Evolutionary conservation across 2,888 invertebrate genomes (phyloP).

Genomic region (Buathra laborator): DNA sequence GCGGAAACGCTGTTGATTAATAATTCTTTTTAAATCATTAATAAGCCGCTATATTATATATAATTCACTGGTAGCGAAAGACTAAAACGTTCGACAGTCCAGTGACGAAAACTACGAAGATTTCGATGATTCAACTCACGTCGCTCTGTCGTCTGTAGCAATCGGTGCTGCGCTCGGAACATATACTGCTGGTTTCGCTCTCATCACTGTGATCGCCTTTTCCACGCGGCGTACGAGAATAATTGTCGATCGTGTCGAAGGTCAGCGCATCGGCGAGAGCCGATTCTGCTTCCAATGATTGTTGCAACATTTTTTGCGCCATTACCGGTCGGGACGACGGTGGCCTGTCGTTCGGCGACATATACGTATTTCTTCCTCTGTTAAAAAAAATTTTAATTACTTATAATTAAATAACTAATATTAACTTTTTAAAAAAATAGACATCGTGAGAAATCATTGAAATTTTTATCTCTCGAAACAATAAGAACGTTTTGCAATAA

Average conservation of each 20-base stretch:
- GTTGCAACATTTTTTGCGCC: conserved; percentile 93
- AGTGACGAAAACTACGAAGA: background rate
- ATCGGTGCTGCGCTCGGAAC: conserved; percentile 95
- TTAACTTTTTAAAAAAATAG: background rate
- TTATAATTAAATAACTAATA: background rate
- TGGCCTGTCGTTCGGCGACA: conserved; percentile 86
- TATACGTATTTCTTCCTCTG: conserved; percentile 81
- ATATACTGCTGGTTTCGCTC: conserved; percentile 98
- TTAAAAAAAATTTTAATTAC: conserved; percentile 15
- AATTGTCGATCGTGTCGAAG: conserved; percentile 82
- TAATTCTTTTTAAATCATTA: too few relatives aligned
- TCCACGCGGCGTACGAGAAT: conserved; percentile 79
- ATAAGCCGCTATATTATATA: too few relatives aligned
- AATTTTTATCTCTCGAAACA: too few relatives aligned
- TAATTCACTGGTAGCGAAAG: background rate
- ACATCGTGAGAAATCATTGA: background rate
- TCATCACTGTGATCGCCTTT: conserved; percentile 92
- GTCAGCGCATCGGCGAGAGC: conserved; percentile 91
- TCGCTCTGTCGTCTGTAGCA: conserved; percentile 93
- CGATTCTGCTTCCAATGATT: conserved; percentile 95
- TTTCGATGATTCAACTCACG: conserved; percentile 86
- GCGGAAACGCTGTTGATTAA: too few relatives aligned
- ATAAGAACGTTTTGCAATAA: too few relatives aligned
- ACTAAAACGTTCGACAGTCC: background rate
- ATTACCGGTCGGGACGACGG: conserved; percentile 88